phyloP scores from a whole-genome alignment of 2,113 vertebrate species.

The Emydocephalus ijimae region DNA sequence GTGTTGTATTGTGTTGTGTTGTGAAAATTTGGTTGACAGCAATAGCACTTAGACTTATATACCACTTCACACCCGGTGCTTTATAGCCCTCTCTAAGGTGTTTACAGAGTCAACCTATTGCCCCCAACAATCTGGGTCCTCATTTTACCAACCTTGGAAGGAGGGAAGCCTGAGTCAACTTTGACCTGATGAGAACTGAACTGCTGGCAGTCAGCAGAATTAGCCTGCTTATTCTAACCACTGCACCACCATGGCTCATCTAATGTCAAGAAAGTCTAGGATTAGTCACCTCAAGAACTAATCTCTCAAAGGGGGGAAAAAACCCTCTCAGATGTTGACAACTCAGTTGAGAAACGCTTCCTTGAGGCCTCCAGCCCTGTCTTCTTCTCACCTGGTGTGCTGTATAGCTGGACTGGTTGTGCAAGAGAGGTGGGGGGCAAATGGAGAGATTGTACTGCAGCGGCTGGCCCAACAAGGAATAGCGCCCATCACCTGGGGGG shows the following conservation, averaged over 20 bases:
- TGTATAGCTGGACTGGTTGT: constrained; percentile 87
- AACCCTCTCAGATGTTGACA: too few species aligned
- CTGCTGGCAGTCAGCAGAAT: background rate
- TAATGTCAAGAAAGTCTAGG: background rate
- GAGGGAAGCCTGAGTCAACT: background rate
- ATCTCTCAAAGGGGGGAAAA: background rate
- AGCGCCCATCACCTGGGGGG: constrained; percentile 84
- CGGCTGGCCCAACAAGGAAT: constrained; percentile 91
- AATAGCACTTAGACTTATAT: background rate
- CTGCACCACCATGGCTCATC: background rate
- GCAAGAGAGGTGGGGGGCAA: constrained; percentile 88
- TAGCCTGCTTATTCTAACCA: background rate
- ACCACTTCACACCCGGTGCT: background rate
- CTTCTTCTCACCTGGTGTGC: constrained; percentile 87
- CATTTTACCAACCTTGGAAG: background rate
- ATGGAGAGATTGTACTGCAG: constrained; percentile 92
- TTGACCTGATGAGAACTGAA: background rate
- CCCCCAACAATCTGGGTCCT: background rate
- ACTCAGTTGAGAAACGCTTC: background rate
- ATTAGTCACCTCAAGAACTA: too few species aligned
- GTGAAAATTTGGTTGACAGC: background rate
- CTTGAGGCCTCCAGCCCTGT: background rate
- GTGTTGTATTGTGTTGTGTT: background rate
- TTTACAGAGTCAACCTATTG: background rate
- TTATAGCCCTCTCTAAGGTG: background rate